A percentile compares a stretch with the other conserved stretches of the same genome.
Evolutionary conservation across 1,140 invertebrate species (phyloP).

Genomic region (Camponotus floridanus): DNA sequence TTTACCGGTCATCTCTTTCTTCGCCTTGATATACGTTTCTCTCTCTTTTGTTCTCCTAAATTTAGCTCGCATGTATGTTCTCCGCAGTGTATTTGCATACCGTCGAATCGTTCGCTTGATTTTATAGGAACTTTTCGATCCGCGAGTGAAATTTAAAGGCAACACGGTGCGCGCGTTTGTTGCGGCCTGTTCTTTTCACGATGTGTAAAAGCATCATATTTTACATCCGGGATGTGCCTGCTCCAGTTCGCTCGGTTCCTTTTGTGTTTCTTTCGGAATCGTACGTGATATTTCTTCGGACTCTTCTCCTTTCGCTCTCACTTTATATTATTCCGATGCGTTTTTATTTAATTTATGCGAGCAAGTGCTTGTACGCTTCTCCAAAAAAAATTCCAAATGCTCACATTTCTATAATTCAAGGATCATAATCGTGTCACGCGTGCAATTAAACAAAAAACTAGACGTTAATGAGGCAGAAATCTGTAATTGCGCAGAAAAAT

Average conservation of each 20-base stretch:
- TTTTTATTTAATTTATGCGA: slow-evolving; percentile 19
- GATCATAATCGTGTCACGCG: background rate
- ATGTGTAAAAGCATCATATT: slow-evolving; percentile 84
- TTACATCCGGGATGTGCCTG: slow-evolving; percentile 68
- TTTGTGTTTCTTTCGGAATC: slow-evolving; percentile 59
- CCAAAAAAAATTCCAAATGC: slow-evolving; percentile 8
- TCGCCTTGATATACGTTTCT: slow-evolving; percentile 26
- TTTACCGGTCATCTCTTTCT: slow-evolving; percentile 53
- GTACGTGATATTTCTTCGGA: slow-evolving; percentile 51
- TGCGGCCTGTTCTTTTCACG: slow-evolving; percentile 65
- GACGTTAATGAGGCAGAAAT: slow-evolving; percentile 35
- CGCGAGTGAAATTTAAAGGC: slow-evolving; percentile 82
- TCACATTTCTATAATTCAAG: background rate
- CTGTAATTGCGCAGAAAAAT: slow-evolving; percentile 48
- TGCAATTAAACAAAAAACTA: slow-evolving; percentile 20
- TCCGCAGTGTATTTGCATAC: slow-evolving; percentile 79
- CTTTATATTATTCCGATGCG: slow-evolving; percentile 1
- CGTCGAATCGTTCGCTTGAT: slow-evolving; percentile 78
- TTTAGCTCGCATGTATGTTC: slow-evolving; percentile 62
- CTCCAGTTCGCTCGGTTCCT: slow-evolving; percentile 39
- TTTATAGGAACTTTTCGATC: slow-evolving; percentile 80
- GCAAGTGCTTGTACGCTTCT: background rate
- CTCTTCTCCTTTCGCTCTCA: slow-evolving; percentile 36
- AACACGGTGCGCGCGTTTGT: slow-evolving; percentile 38
- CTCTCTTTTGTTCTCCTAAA: slow-evolving; percentile 48